Evolutionary conservation across 2,888 invertebrate genomes (phyloP), one percentile per base, ranked within the genome.

Genomic region (Parnassius glacialis): DNA sequence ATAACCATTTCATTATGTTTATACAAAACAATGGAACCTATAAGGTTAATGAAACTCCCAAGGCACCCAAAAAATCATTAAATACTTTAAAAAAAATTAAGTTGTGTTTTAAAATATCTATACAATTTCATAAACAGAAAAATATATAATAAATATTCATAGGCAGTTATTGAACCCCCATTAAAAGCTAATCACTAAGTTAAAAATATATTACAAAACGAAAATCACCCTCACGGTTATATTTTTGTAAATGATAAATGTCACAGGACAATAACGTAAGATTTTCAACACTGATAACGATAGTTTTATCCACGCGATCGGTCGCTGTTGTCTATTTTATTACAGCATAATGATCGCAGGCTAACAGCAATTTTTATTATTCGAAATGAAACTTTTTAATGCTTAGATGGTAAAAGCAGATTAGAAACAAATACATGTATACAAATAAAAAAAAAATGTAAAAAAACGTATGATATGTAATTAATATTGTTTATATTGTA

Each of bases 221-320:
- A 34, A 7, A 34, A 34, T 34, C 34, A 34, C 34, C 5, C 34
- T 5, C 34, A 34, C 5, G 12, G 10, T 44, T 44, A 11, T 55
- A 9, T 64, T 65, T 60, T 61, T 42, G 9, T 20, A 43, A 51
- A 52, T 66, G 65, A 68, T 67, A 73, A 68, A 74, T 72, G 71
- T 68, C 69, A 73, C 65, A 69, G 65, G 67, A 71, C 69, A 74
- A 72, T 73, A 66, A 34, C 10, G 68, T 66, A 47, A 67, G 69
- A 70, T 71, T 68, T 72, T 69, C 64, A 67, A 65, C 57, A 58
- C 58, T 48, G 75, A 13, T 48, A 48, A 75, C 73, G 74, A 74
- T 71, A 72, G 70, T 54, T 60, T 62, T 68, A 66, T 71, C 70
- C 77, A 77, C 75, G 76, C 74, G 71, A 75, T 72, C 67, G 64